phyloP scores from a whole-genome alignment of 2,113 vertebrate genomes.

The Rousettus leschenaultii region DNA sequence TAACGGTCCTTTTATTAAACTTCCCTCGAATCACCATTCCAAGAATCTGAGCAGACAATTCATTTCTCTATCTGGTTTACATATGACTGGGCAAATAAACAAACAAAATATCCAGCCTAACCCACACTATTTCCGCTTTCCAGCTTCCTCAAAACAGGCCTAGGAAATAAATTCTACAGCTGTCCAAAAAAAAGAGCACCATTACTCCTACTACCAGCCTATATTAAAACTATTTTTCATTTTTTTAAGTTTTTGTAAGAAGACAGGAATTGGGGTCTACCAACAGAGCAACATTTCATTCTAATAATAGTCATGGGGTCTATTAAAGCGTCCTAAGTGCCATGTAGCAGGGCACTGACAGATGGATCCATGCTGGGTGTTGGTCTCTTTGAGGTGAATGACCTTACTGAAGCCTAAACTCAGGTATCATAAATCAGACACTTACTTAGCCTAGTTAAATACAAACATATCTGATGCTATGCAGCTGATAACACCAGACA shows the following conservation, averaged over 20 bases:
- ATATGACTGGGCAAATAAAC: too few relatives aligned
- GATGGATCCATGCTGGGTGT: neutral
- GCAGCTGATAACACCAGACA: neutral
- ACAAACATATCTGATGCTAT: neutral
- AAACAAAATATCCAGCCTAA: neutral
- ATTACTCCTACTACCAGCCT: neutral
- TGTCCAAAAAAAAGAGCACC: neutral
- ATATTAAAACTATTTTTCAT: neutral
- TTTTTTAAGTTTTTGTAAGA: neutral
- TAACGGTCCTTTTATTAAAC: neutral
- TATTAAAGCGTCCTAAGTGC: neutral
- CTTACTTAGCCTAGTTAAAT: neutral
- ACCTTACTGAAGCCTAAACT: neutral
- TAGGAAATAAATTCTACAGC: neutral
- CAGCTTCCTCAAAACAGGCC: neutral
- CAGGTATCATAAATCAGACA: constrained; percentile 3
- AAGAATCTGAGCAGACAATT: neutral
- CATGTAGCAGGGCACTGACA: neutral
- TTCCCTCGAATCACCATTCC: neutral
- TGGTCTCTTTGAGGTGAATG: neutral
- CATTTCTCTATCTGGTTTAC: neutral
- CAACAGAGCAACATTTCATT: neutral
- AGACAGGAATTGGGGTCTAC: neutral
- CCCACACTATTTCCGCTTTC: neutral
- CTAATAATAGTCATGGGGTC: neutral